Base-by-base conservation (phyloP, 2,113 vertebrate species). In the Marmota monax region DNA sequence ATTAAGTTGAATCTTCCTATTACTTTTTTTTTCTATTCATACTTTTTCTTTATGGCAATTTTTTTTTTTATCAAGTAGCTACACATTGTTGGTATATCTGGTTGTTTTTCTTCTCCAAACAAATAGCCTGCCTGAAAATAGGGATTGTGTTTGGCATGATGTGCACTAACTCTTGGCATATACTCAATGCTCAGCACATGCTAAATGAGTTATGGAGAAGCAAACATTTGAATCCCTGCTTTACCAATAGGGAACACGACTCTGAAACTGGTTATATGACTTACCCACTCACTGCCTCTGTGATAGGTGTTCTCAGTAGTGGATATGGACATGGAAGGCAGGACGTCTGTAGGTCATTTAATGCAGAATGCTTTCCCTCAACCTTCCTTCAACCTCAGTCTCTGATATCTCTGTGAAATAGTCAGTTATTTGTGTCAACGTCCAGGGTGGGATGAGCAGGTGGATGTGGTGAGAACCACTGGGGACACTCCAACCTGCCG, bases 71-170 rank as follows among this genome's bases (percentile, higher is more conserved):
- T 73, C 37, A 58, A 63, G 13, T 45, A 83, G 65, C 78, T 96
- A 25, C 5, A 63, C 69, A 34, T 76, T 91, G 65, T 73, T 84
- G 42, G 0, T 76, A 45, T 88, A 5, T 37, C n/a, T 48, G 67
- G 14, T 84, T 18, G 7, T 51, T 92, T 56, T 96, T 73, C 25
- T 18, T 95, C 65, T 83, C 61, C 70, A 63, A 84, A 73, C 91
- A 72, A 70, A 87, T 12, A 72, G 53, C 23, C n/a, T 77, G 10
- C 42, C 61, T 76, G 32, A 74, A 86, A 74, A 77, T 7, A 76
- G 29, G 51, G n/a, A 63, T 42, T 51, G 1, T 65, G 42, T 13
- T 18, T 63, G 73, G 12, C 27, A 87, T 42, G 25, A 20, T 6
- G 42, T 45, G 34, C 11, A 11, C 1, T 34, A 7, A 16, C 9